Conservation (phyloP, 2,888 invertebrate species). For the Liodrosophila aerea region DNA sequence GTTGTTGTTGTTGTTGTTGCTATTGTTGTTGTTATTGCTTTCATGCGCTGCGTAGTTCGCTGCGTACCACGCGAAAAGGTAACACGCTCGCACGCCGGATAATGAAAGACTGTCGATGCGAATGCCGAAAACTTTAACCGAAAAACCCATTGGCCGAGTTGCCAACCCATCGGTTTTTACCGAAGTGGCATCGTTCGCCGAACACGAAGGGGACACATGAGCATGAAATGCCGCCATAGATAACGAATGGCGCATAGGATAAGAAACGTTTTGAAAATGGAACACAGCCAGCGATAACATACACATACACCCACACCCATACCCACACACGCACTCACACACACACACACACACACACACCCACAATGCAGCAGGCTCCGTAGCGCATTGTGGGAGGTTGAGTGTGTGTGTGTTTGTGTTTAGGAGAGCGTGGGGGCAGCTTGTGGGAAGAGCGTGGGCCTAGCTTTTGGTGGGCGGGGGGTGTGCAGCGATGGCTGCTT, state of each 20-base stretch:
- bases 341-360: slow-evolving; percentile 9
- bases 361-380: slow-evolving; percentile 47
- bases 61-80: slow-evolving; percentile 54
- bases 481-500: background rate
- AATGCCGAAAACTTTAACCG: slow-evolving; percentile 39
- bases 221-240: slow-evolving; percentile 49
- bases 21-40: slow-evolving; percentile 18
- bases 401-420: background rate
- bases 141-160: slow-evolving; percentile 54
- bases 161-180: slow-evolving; percentile 11
- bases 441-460: slow-evolving; percentile 9
- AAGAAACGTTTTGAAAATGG: slow-evolving; percentile 60
- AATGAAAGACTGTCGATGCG: slow-evolving; percentile 57
- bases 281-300: slow-evolving; percentile 64
- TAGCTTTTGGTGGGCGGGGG: background rate
- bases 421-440: background rate
- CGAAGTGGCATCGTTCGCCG: slow-evolving; percentile 6
- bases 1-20: slow-evolving; percentile 21
- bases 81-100: slow-evolving; percentile 64
- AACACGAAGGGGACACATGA: slow-evolving; percentile 30
- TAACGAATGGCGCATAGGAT: slow-evolving; percentile 62
- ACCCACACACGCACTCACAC: slow-evolving; percentile 1
- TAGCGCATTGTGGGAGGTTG: slow-evolving; percentile 35
- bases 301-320: slow-evolving; percentile 11
- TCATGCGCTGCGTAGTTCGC: slow-evolving; percentile 31